Conservation (phyloP, 2,797 vertebrate species). For the Tokudaia muenninki region DNA sequence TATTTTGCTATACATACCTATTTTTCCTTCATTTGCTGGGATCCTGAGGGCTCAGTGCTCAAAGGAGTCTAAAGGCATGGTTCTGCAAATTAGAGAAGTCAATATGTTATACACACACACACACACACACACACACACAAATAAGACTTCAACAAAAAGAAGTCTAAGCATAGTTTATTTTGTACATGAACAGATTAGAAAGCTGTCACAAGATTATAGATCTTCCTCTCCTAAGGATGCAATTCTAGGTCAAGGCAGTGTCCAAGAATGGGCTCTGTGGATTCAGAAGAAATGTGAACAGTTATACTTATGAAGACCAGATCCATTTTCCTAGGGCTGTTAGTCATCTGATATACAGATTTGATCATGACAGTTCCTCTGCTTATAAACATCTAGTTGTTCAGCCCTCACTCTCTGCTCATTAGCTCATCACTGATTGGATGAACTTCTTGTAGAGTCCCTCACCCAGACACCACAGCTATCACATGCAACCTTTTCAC, state of each 20-base stretch:
- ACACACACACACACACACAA: no score
- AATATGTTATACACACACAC: background rate
- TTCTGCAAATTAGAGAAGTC: background rate
- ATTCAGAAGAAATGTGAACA: background rate
- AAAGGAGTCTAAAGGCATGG: no score
- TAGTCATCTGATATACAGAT: background rate
- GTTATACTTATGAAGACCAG: rapidly evolving
- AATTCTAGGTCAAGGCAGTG: background rate
- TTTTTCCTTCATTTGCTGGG: no score
- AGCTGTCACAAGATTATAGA: background rate
- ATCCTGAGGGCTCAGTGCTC: background rate
- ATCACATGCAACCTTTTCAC: background rate
- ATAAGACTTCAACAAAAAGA: background rate
- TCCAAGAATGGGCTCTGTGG: background rate
- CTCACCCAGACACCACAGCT: background rate
- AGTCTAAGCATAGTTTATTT: slow-evolving; percentile 49
- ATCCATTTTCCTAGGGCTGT: rapidly evolving
- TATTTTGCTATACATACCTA: no score
- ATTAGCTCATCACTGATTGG: background rate
- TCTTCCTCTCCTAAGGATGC: background rate
- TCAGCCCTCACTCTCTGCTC: background rate
- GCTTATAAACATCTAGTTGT: background rate
- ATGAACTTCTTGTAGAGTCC: no score
- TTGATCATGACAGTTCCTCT: background rate
- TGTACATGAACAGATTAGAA: background rate